Conservation (phyloP, 1,140 invertebrate species). For the Pseudobourletiella spinata region DNA sequence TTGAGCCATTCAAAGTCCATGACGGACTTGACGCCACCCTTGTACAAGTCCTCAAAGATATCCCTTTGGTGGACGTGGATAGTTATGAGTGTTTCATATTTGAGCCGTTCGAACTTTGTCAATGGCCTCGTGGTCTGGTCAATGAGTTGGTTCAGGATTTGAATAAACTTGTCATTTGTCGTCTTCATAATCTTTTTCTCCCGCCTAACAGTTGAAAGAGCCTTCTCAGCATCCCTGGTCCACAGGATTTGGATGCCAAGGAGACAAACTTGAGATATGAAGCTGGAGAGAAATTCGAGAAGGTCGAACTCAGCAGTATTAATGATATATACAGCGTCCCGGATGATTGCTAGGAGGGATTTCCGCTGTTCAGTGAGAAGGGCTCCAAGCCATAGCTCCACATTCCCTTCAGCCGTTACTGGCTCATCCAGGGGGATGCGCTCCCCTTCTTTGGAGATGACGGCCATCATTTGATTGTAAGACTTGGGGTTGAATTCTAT, state of each 20-base stretch:
- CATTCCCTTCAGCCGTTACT: slow-evolving; percentile 86
- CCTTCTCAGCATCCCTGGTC: slow-evolving; percentile 72
- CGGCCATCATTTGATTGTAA: slow-evolving; percentile 88
- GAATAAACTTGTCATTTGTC: slow-evolving; percentile 72
- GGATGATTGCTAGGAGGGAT: slow-evolving; percentile 66
- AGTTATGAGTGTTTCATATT: too few relatives aligned
- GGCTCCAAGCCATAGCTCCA: slow-evolving; percentile 68
- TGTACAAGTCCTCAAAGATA: too few relatives aligned
- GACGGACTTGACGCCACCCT: too few relatives aligned
- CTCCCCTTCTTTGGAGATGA: slow-evolving; percentile 87
- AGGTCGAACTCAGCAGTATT: slow-evolving; percentile 67
- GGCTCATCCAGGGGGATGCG: slow-evolving; percentile 74
- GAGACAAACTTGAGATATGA: slow-evolving; percentile 66
- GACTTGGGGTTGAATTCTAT: slow-evolving; percentile 93
- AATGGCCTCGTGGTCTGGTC: slow-evolving; percentile 90
- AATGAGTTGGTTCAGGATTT: slow-evolving; percentile 63
- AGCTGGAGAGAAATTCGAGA: slow-evolving; percentile 48
- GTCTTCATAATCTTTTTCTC: slow-evolving; percentile 66
- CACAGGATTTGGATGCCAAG: slow-evolving; percentile 75
- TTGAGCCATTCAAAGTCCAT: too few relatives aligned
- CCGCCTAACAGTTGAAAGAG: slow-evolving; percentile 57
- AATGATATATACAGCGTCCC: slow-evolving; percentile 58
- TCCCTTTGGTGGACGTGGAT: too few relatives aligned
- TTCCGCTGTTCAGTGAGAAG: slow-evolving; percentile 49
- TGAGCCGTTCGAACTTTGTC: too few relatives aligned